These are phyloP conservation scores for Anisognathus igniventris DNA, from an alignment of 2,797 vertebrate species.

Conservation along the genomic window DNA sequence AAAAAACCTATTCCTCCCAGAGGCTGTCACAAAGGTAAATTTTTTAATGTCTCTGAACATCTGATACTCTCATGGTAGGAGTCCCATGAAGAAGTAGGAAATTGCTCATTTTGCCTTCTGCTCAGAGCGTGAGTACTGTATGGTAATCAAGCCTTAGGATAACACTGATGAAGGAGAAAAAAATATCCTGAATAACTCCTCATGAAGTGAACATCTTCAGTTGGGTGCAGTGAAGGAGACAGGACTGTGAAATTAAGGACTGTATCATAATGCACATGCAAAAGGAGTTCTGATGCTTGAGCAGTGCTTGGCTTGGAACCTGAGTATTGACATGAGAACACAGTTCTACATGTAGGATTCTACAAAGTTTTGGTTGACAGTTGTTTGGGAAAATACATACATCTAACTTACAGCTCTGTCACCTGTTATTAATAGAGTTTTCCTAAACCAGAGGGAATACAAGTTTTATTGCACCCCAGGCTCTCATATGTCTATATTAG, in stretches of 20 bases:
- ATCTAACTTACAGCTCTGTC: neutral
- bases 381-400: neutral
- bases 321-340: neutral
- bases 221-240: neutral
- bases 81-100: neutral
- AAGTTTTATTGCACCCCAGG: slow-evolving; percentile 7
- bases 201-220: neutral
- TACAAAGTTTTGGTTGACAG: neutral
- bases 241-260: neutral
- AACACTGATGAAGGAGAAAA: neutral
- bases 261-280: neutral
- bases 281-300: neutral
- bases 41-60: neutral
- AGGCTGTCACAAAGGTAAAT: neutral
- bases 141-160: neutral
- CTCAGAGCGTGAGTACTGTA: neutral
- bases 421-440: slow-evolving; percentile 15
- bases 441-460: neutral
- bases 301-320: neutral
- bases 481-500: slow-evolving; percentile 1
- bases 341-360: neutral
- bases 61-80: neutral
- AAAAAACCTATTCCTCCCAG: neutral
- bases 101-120: neutral
- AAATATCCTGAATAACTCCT: neutral